phyloP scores from a whole-genome alignment of 2,888 invertebrate genomes.

The Caenorhabditis imperialis region DNA sequence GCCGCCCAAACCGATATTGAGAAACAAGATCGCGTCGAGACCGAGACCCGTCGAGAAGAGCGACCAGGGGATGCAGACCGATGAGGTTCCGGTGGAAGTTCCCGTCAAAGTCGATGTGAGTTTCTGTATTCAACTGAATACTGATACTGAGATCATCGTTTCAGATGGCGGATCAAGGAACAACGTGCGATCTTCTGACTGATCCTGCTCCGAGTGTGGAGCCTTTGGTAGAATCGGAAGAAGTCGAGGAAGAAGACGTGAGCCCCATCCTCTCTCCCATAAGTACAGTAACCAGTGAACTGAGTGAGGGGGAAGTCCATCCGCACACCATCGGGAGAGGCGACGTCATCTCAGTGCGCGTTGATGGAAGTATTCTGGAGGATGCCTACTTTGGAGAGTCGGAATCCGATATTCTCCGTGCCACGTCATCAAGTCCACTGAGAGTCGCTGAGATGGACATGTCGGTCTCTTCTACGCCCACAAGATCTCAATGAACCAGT shows the following conservation, averaged over 20 bases:
- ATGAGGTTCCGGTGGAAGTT: conserved; percentile 2
- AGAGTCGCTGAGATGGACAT: conserved; percentile 23
- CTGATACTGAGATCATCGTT: too few species aligned
- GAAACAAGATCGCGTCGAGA: conserved; percentile 23
- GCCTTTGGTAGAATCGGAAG: too few species aligned
- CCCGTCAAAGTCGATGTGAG: conserved; percentile 3
- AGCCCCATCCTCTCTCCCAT: conserved; percentile 15
- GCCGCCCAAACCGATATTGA: background rate
- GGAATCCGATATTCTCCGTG: conserved; percentile 15
- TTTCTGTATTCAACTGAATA: too few species aligned
- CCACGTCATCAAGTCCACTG: conserved; percentile 21
- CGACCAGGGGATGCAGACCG: conserved; percentile 35
- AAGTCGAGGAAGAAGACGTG: background rate
- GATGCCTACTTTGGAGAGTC: background rate
- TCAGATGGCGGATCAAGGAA: too few species aligned
- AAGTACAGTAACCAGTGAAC: conserved; percentile 16
- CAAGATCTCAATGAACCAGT: conserved; percentile 22
- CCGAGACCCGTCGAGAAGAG: conserved; percentile 22
- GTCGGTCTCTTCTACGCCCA: conserved; percentile 18
- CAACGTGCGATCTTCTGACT: too few species aligned
- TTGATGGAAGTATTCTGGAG: conserved; percentile 33
- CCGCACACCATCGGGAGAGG: background rate
- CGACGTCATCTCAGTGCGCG: conserved; percentile 19
- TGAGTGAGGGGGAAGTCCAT: conserved; percentile 42
- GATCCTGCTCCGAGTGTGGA: too few species aligned